Conservation (phyloP, 2,797 vertebrate genomes). For the Sphenodon punctatus region DNA sequence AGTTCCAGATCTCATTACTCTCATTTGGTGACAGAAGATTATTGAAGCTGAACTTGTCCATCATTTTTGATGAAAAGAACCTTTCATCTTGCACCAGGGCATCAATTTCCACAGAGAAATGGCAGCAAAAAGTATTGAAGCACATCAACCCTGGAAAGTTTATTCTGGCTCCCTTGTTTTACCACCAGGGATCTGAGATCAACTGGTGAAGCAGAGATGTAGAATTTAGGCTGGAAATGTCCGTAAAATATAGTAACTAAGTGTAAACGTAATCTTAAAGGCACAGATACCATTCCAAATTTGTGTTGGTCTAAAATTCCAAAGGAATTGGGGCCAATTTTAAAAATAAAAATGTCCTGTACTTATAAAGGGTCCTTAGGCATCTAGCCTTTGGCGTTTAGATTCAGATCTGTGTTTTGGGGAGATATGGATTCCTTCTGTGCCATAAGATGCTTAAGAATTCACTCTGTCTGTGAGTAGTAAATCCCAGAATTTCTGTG, state of each 20-base stretch:
- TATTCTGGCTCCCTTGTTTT: neutral
- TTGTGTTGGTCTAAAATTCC: neutral
- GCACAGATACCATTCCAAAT: neutral
- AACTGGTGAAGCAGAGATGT: neutral
- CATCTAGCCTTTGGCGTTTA: neutral
- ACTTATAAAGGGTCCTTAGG: rapidly evolving
- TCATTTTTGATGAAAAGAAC: slow-evolving; percentile 10
- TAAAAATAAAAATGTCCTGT: neutral
- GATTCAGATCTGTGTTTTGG: neutral
- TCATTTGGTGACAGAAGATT: neutral
- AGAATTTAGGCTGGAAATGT: neutral
- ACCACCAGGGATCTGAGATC: neutral
- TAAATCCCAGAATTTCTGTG: neutral
- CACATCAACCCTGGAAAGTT: neutral
- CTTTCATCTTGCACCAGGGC: slow-evolving; percentile 14
- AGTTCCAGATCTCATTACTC: neutral
- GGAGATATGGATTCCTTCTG: neutral
- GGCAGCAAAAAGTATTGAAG: neutral
- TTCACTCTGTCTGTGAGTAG: neutral
- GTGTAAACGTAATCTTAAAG: neutral
- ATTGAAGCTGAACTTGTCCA: slow-evolving; percentile 16
- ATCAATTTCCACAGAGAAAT: neutral
- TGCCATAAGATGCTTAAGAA: neutral
- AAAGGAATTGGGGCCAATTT: no score
- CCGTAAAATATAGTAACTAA: neutral